Evolutionary conservation across 2,113 vertebrate genomes (phyloP).

Genomic region (Corythoichthys haematopterus): DNA sequence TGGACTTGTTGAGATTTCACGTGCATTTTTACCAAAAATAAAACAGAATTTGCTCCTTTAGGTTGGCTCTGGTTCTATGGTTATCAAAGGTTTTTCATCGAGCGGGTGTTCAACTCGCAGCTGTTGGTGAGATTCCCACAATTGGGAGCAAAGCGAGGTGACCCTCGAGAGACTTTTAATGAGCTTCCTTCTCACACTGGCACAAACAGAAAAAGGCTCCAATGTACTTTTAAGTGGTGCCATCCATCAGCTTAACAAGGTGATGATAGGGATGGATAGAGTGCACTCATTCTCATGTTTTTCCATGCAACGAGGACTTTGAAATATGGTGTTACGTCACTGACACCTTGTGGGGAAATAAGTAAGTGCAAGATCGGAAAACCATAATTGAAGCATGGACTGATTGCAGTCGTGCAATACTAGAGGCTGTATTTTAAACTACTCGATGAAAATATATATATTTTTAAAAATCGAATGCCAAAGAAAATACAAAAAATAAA

Average conservation of each 20-base stretch:
- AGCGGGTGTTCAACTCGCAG: constrained; percentile 59
- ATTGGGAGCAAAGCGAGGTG: constrained; percentile 47
- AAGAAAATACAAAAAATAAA: too few relatives aligned
- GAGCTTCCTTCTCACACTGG: constrained; percentile 59
- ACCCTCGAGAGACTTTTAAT: constrained; percentile 50
- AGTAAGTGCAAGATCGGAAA: neutral
- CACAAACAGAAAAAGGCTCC: constrained; percentile 9
- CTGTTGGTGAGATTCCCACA: constrained; percentile 72
- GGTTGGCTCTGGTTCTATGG: neutral
- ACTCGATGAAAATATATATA: too few relatives aligned
- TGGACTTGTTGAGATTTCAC: neutral
- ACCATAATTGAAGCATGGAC: too few relatives aligned
- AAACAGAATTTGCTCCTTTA: neutral
- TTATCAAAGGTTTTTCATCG: constrained; percentile 65
- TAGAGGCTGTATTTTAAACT: too few relatives aligned
- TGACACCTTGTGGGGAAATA: constrained; percentile 53
- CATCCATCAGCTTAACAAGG: constrained; percentile 41
- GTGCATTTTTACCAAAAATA: neutral
- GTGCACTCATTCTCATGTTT: neutral
- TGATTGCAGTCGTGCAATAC: too few relatives aligned
- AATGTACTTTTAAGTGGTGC: constrained; percentile 8
- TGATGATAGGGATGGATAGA: neutral
- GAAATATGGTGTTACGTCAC: constrained; percentile 21
- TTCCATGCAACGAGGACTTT: neutral
- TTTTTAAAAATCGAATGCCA: too few relatives aligned